These are phyloP conservation scores for Coreoperca whiteheadi DNA, from an alignment of 2,113 vertebrate species.

Conservation along the genomic window DNA sequence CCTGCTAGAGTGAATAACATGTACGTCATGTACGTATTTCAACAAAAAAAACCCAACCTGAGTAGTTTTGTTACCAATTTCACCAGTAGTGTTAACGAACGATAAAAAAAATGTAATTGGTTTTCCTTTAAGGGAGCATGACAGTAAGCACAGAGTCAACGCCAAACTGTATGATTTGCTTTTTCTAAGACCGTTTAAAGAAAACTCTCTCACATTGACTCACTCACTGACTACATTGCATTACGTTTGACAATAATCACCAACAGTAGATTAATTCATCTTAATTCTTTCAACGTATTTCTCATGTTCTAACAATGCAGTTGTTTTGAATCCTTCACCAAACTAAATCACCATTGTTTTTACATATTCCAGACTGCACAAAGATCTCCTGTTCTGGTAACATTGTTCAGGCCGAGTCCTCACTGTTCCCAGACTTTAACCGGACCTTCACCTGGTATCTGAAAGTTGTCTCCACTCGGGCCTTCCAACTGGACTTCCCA, in stretches of 20 bases:
- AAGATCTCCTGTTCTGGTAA: conserved; percentile 80
- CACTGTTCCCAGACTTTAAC: conserved; percentile 85
- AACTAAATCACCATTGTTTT: background rate
- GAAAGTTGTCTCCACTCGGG: conserved; percentile 71
- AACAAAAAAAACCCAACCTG: background rate
- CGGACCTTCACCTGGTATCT: conserved; percentile 90
- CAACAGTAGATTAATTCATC: background rate
- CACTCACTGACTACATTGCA: background rate
- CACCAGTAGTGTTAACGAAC: background rate
- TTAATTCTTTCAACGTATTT: background rate
- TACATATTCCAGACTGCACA: conserved; percentile 86
- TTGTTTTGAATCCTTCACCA: background rate
- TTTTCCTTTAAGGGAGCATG: too few relatives aligned
- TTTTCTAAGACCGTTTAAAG: background rate
- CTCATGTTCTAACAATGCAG: background rate
- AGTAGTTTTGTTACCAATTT: background rate
- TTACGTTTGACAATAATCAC: background rate
- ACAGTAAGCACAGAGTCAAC: background rate
- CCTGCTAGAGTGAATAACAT: background rate
- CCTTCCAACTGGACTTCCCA: conserved; percentile 89
- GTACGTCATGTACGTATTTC: background rate
- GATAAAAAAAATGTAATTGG: background rate
- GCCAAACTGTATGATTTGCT: background rate
- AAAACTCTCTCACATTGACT: background rate
- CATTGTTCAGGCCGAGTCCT: conserved; percentile 81